phyloP scores from a whole-genome alignment of 2,797 vertebrate genomes.

The Lophura swinhoii region DNA sequence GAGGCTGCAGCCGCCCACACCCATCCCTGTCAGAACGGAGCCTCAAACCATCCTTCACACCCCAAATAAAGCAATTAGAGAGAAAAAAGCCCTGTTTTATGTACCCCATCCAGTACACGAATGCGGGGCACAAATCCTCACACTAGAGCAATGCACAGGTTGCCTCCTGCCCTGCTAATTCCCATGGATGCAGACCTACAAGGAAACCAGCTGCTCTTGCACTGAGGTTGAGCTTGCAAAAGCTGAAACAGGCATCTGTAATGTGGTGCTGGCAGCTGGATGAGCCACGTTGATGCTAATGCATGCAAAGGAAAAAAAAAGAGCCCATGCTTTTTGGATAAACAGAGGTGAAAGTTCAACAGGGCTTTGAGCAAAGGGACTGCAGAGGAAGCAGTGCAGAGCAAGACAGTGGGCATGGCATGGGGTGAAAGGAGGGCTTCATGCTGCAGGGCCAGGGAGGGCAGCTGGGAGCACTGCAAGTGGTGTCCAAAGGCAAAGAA shows the following conservation, averaged over 20 bases:
- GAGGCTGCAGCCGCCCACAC: accelerated
- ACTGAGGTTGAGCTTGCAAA: background rate
- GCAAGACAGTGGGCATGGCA: background rate
- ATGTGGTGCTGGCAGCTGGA: background rate
- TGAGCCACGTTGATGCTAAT: background rate
- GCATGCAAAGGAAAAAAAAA: background rate
- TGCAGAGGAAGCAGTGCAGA: background rate
- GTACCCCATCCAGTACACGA: background rate
- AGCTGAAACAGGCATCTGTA: background rate
- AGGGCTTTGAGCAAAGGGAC: background rate
- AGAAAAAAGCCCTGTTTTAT: background rate
- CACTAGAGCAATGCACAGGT: accelerated
- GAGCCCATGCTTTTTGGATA: background rate
- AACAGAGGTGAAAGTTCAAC: conserved; percentile 2
- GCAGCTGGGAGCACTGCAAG: conserved; percentile 9
- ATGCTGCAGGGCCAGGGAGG: background rate
- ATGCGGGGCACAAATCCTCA: background rate
- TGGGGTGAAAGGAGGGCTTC: background rate
- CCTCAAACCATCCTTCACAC: background rate
- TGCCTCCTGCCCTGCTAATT: background rate
- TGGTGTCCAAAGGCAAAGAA: background rate
- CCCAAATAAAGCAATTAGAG: background rate
- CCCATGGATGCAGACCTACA: background rate
- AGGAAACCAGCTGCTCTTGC: accelerated
- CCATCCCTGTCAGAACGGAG: background rate